phyloP scores from a whole-genome alignment of 1,140 invertebrate genomes.

The Neodiprion lecontei region DNA sequence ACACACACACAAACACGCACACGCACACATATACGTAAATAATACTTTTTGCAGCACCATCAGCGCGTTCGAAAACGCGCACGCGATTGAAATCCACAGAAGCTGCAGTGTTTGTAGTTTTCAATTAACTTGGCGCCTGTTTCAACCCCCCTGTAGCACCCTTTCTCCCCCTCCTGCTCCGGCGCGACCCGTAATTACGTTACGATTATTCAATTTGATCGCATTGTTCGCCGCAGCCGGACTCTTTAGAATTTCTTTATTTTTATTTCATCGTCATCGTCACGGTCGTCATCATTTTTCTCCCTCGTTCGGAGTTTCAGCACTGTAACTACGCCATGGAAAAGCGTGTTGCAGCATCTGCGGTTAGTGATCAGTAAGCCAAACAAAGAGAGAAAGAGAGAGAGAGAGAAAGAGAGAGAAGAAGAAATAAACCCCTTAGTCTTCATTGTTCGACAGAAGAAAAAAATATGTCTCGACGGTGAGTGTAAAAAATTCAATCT shows the following conservation, averaged over 20 bases:
- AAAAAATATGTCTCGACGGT: too few species aligned
- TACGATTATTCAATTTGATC: conserved; percentile 4
- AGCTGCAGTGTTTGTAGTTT: conserved; percentile 2
- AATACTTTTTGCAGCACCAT: not conserved
- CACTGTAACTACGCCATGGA: not conserved
- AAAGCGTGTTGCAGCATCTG: too few species aligned
- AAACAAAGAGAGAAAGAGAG: too few species aligned
- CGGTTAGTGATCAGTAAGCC: too few species aligned
- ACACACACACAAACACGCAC: too few species aligned
- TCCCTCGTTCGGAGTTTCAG: not conserved
- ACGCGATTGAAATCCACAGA: not conserved
- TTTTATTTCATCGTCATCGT: too few species aligned
- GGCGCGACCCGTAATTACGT: not conserved
- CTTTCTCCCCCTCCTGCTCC: not conserved
- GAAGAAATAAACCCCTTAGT: too few species aligned
- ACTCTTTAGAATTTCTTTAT: not conserved
- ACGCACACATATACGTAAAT: too few species aligned
- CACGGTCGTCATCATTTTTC: not conserved
- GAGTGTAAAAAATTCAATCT: too few species aligned
- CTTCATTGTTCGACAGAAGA: too few species aligned
- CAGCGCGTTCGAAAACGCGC: not conserved
- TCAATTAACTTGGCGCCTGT: not conserved
- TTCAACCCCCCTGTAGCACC: not conserved
- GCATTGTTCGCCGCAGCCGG: not conserved
- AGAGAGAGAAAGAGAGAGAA: too few species aligned